phyloP scores from a whole-genome alignment of 2,797 vertebrate genomes.

The Xenentodon cancila region DNA sequence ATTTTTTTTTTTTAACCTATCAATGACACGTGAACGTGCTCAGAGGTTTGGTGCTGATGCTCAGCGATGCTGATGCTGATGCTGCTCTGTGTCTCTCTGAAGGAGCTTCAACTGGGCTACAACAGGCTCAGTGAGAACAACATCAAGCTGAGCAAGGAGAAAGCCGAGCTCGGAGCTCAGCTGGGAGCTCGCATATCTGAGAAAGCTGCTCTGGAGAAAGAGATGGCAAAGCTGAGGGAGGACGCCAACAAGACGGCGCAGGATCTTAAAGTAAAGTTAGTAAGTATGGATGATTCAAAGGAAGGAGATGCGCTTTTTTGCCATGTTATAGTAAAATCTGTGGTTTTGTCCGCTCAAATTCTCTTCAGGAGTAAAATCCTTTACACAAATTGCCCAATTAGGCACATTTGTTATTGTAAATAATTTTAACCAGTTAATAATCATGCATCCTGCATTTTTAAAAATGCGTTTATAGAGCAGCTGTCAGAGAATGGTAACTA shows the following conservation, averaged over 20 bases:
- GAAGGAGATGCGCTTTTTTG: background rate
- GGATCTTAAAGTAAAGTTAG: conserved; percentile 37
- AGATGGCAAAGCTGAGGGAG: conserved; percentile 55
- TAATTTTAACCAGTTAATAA: too few relatives aligned
- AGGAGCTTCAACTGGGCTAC: conserved; percentile 78
- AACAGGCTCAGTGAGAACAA: conserved; percentile 72
- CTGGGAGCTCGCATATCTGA: conserved; percentile 78
- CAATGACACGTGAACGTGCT: background rate
- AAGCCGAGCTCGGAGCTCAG: conserved; percentile 71
- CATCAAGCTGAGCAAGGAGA: conserved; percentile 65
- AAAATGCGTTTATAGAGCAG: conserved; percentile 13
- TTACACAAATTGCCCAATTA: too few relatives aligned
- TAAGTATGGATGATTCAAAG: conserved; percentile 50
- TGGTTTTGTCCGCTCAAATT: background rate
- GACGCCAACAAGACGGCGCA: conserved; percentile 68
- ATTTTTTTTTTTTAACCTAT: accelerated
- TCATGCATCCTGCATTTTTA: background rate
- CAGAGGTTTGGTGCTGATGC: conserved; percentile 3
- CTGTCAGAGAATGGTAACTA: conserved; percentile 39
- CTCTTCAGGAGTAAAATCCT: too few relatives aligned
- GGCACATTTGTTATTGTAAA: too few relatives aligned
- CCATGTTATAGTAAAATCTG: background rate
- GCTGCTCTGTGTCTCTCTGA: conserved; percentile 28
- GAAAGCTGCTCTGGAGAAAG: conserved; percentile 58
- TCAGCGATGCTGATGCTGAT: conserved; percentile 12